A percentile compares a stretch with the other conserved stretches of the same genome.
Conservation (phyloP, 1,140 invertebrate species). For the Portunus trituberculatus region DNA sequence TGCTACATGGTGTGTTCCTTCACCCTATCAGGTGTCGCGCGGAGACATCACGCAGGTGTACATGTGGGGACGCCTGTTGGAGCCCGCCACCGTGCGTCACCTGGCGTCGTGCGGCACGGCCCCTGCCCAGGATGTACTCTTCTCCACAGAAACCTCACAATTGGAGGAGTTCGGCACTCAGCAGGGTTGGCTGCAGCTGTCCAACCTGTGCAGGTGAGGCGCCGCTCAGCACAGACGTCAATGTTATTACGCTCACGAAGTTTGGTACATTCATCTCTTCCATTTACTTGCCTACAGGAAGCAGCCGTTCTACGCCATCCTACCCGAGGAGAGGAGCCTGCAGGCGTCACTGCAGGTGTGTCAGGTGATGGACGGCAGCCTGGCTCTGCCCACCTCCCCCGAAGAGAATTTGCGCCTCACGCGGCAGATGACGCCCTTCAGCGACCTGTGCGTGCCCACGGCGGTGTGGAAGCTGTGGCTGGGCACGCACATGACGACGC, state of each 20-base stretch:
- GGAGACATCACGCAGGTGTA: conserved; percentile 52
- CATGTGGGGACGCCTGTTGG: conserved; percentile 26
- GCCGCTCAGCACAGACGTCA: neutral
- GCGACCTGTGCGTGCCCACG: conserved; percentile 31
- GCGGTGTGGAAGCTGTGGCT: conserved; percentile 49
- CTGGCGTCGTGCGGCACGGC: neutral
- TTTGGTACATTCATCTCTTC: neutral
- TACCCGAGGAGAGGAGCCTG: conserved; percentile 23
- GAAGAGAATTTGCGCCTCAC: neutral
- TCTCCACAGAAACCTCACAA: conserved; percentile 31
- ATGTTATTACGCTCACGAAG: neutral
- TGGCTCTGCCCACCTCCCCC: neutral
- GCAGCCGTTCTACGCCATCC: conserved; percentile 9
- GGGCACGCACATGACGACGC: neutral
- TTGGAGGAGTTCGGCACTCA: neutral
- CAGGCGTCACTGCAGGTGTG: neutral
- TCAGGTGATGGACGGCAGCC: neutral
- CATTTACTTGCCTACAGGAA: neutral
- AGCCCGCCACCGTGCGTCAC: neutral
- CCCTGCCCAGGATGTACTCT: neutral
- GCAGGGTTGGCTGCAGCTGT: neutral
- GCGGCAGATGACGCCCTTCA: conserved; percentile 20
- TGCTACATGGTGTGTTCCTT: too few relatives aligned
- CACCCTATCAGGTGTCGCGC: neutral
- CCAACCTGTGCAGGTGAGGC: conserved; percentile 29